phyloP scores from a whole-genome alignment of 2,888 invertebrate genomes.

The Gasteruption jaculator region DNA sequence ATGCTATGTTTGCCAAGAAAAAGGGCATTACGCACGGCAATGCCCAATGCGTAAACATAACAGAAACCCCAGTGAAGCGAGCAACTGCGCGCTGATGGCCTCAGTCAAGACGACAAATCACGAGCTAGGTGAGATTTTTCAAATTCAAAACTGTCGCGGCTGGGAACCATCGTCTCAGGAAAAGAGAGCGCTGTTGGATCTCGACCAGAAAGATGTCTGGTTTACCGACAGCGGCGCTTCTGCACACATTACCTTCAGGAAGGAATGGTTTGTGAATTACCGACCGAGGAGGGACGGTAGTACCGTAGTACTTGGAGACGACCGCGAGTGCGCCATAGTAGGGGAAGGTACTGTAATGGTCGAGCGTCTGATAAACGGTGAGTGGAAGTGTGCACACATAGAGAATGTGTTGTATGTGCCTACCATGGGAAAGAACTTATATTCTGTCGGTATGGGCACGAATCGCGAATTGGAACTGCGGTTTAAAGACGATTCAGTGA shows the following conservation, averaged over 20 bases:
- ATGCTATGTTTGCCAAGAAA: neutral
- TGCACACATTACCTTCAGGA: neutral
- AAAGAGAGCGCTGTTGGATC: too few relatives aligned
- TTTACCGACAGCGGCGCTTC: conserved; percentile 1
- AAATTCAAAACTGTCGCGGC: too few relatives aligned
- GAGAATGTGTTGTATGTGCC: too few relatives aligned
- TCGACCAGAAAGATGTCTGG: neutral
- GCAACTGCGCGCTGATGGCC: too few relatives aligned
- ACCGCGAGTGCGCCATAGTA: neutral
- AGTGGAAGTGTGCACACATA: neutral
- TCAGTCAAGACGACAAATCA: too few relatives aligned
- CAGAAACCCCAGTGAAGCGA: neutral
- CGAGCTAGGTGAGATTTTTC: too few relatives aligned
- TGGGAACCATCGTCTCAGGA: too few relatives aligned
- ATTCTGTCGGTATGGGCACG: too few relatives aligned
- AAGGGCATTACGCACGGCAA: neutral
- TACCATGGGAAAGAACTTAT: neutral
- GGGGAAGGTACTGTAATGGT: neutral
- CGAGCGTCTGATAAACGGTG: neutral
- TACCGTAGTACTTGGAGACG: conserved; percentile 1
- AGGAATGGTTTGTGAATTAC: too few relatives aligned
- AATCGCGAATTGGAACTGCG: too few relatives aligned
- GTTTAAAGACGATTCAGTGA: too few relatives aligned
- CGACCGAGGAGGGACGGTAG: too few relatives aligned
- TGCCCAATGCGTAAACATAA: neutral